Conservation (phyloP, 1,140 invertebrate species). For the Drosophila erecta region DNA sequence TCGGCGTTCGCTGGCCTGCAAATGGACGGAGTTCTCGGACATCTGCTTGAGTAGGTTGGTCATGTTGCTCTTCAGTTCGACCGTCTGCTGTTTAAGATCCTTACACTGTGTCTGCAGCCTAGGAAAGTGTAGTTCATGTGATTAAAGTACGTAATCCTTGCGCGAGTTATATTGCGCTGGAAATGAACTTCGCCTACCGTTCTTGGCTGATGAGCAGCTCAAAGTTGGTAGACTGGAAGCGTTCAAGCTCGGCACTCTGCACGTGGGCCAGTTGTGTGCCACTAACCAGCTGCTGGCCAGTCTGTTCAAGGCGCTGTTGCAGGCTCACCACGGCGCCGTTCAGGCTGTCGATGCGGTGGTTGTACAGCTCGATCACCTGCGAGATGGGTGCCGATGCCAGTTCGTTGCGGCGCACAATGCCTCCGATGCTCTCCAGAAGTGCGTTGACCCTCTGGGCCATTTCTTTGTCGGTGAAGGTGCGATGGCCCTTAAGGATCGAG, state of each 20-base stretch:
- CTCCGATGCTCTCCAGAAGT: constrained; percentile 61
- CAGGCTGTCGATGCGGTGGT: constrained; percentile 79
- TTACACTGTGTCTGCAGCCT: constrained; percentile 77
- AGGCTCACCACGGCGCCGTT: constrained; percentile 47
- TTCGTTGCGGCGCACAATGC: constrained; percentile 66
- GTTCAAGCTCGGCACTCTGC: constrained; percentile 75
- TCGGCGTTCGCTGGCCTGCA: constrained; percentile 71
- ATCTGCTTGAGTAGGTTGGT: constrained; percentile 74
- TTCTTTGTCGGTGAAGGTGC: constrained; percentile 74
- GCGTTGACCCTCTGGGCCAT: constrained; percentile 66
- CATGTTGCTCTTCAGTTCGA: constrained; percentile 69
- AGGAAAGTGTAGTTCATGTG: background rate
- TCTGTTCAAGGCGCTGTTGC: constrained; percentile 74
- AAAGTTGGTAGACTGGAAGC: constrained; percentile 79
- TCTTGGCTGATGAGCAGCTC: constrained; percentile 81
- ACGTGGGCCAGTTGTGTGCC: constrained; percentile 67
- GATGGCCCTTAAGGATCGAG: constrained; percentile 70
- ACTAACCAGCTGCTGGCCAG: constrained; percentile 58
- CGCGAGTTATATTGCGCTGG: too few relatives aligned
- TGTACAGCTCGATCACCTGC: constrained; percentile 78
- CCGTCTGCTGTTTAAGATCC: constrained; percentile 72
- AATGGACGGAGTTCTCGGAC: constrained; percentile 63
- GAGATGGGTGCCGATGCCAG: constrained; percentile 71
- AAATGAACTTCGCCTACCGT: constrained; percentile 36
- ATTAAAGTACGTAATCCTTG: too few relatives aligned